Base-by-base conservation (phyloP, 2,888 invertebrate species). In the Gymnosoma rotundatum region DNA sequence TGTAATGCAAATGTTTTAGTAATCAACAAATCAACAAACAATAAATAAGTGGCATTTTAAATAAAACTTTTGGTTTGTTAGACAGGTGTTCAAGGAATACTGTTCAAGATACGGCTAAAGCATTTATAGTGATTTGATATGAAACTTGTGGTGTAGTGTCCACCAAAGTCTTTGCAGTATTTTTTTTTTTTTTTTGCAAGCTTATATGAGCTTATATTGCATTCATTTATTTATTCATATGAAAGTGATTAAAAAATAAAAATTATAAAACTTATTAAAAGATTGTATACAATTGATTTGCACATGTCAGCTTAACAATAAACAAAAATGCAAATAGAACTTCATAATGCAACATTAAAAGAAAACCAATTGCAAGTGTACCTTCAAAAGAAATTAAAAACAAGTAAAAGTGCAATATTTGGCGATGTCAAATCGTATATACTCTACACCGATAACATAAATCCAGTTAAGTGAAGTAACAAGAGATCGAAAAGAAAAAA, bases 1-100 rank as follows among this genome's bases (percentile, higher is more conserved):
- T 79, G 79, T 76, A 83, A 83, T 81, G 83, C 73, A 72, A 78
- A 78, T 84, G 74, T 84, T 81, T 78, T 38, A 75, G 21, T 64
- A 70, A 64, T 16, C 63, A 64, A 42, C 50, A 56, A 70, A 72
- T 61, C 25, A 58, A 50, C 48, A 18, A 36, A 38, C 50, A 45
- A 58, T 9, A 66, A 58, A 18, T n/a, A 48, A 66, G 7, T 58
- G 50, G 66, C 25, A 76, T 52, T 61, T 61, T 61, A 52, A 54
- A 45, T 50, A 2, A 12, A 18, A 52, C 52, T 7, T 16, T 54
- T 12, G 20, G 52, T 61, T 78, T 61, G 50, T 18, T 45, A 9
- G 20, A 54, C 76, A 69, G 76, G 76, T 78, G 67, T 78, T 60
- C 52, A 32, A 4, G n/a, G 6, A 21, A 12, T 8, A 7, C 32